These are phyloP conservation scores for Oreochromis mossambicus DNA, from an alignment of 2,797 vertebrate species.

Conservation along the genomic window DNA sequence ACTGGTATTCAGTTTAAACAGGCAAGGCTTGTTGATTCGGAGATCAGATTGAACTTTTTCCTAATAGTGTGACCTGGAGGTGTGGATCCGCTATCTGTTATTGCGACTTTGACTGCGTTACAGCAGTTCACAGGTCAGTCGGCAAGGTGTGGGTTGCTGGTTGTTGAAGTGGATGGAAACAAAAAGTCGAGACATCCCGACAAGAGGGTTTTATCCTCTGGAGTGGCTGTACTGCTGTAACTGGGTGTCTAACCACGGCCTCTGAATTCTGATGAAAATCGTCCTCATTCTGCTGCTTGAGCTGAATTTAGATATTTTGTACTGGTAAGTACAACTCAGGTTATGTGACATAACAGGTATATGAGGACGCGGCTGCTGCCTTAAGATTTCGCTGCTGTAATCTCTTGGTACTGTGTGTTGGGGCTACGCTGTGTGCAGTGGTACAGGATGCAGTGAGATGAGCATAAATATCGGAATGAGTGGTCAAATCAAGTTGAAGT, in stretches of 20 bases:
- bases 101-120: slow-evolving; percentile 2
- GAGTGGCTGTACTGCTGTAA: slow-evolving; percentile 9
- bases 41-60: neutral
- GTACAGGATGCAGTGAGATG: slow-evolving; percentile 47
- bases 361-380: neutral
- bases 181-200: slow-evolving; percentile 18
- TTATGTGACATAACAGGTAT: neutral
- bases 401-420: neutral
- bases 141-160: slow-evolving; percentile 4
- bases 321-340: neutral
- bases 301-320: neutral
- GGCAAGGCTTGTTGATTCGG: slow-evolving; percentile 5
- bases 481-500: slow-evolving; percentile 66
- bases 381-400: neutral
- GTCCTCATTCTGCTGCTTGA: neutral
- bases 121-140: slow-evolving; percentile 26
- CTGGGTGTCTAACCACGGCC: neutral
- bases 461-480: slow-evolving; percentile 42
- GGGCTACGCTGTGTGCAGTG: slow-evolving; percentile 22
- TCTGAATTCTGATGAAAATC: neutral
- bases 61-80: neutral
- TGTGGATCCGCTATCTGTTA: neutral
- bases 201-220: neutral
- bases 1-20: slow-evolving; percentile 6
- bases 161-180: slow-evolving; percentile 18